Evolutionary conservation across 2,113 vertebrate genomes (phyloP), one percentile per base, ranked within the genome.

Genomic region (Pardalotus punctatus): DNA sequence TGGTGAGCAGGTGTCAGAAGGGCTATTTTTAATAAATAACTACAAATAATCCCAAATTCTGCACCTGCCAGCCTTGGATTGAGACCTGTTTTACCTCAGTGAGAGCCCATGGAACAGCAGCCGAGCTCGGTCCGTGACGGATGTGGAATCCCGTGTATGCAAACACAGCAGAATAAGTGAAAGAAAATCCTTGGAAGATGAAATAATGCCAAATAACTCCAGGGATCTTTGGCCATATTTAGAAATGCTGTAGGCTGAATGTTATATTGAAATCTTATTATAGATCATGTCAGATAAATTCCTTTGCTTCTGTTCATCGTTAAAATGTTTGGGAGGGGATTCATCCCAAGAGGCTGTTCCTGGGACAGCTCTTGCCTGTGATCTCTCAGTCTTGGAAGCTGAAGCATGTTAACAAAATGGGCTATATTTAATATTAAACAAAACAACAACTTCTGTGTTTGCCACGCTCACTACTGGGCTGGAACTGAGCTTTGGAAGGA

Each of bases 211-310:
- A 96, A 96, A 93, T 95, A 94, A 80, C 96, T 97, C 50, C 81
- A 82, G 93, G 80, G 92, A 82, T 94, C 87, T 91, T 96, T 96
- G 90, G 96, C 95, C 93, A 92, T 95, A 96, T 96, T 95, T 96
- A 97, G 94, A 93, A 96, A 93, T 96, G 89, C 95, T 96, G 94
- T 96, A 97, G 93, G 94, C 95, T 95, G 94, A 95, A 93, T 83
- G 91, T 94, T 95, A 93, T 90, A 93, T 96, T 88, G 93, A 88
- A 95, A 96, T 86, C 93, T 97, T 96, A 95, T 93, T 95, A 92
- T 96, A 93, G 96, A 96, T 95, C 88, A 62, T 73, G 93, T 84
- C 92, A 89, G 90, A 92, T 89, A 91, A 96, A 96, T 96, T 97
- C 95, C 81, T 94, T 76, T 77, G 81, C 94, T 82, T 94, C 95